Conservation (phyloP, 2,888 invertebrate species). For the Phalangium opilio region DNA sequence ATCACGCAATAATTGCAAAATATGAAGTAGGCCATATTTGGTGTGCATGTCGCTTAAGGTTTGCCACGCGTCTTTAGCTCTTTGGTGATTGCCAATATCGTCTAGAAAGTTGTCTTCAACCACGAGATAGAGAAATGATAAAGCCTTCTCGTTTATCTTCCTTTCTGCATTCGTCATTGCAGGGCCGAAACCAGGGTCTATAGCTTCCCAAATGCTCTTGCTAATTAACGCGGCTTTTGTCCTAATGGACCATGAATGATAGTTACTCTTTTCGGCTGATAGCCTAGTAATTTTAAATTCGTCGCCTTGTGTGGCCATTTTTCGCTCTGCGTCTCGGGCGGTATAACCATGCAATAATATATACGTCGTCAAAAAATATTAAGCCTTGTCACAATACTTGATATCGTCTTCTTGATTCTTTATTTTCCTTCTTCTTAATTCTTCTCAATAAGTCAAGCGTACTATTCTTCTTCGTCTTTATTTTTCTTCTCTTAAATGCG, state of each 20-base stretch:
- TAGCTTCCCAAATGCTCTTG: background rate
- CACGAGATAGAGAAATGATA: slow-evolving; percentile 1
- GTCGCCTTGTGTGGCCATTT: too few relatives aligned
- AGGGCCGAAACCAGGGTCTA: background rate
- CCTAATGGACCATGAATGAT: background rate
- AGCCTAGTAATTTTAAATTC: too few relatives aligned
- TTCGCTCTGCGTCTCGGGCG: too few relatives aligned
- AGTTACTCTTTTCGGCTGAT: background rate
- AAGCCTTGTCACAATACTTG: too few relatives aligned
- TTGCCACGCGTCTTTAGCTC: slow-evolving; percentile 3
- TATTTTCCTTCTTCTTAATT: too few relatives aligned
- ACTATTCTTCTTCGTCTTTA: too few relatives aligned
- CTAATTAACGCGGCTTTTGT: slow-evolving; percentile 2
- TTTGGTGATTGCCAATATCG: background rate
- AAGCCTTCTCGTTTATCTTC: slow-evolving; percentile 3
- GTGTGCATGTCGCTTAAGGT: slow-evolving; percentile 1
- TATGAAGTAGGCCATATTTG: slow-evolving; percentile 1
- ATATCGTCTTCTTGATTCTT: too few relatives aligned
- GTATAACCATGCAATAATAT: too few relatives aligned
- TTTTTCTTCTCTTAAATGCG: too few relatives aligned
- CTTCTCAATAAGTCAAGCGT: too few relatives aligned
- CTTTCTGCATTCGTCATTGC: background rate
- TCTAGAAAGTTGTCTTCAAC: slow-evolving; percentile 4
- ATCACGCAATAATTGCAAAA: slow-evolving; percentile 1
- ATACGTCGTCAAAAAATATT: too few relatives aligned